Conservation (phyloP, 2,113 vertebrate species). For the Sakesphorus luctuosus region DNA sequence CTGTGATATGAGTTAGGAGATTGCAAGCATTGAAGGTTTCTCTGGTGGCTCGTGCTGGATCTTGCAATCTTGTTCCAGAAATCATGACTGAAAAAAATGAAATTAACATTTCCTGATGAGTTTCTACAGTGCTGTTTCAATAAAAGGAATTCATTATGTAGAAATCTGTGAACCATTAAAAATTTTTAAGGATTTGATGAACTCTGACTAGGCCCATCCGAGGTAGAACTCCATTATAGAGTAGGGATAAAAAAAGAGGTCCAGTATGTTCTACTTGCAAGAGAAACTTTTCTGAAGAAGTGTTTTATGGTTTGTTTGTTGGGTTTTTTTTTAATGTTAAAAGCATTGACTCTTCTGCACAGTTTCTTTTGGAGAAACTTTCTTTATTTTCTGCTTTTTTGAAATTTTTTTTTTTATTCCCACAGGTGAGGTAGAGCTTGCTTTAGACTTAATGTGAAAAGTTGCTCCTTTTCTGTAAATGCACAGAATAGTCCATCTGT, state of each 20-base stretch:
- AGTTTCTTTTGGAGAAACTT: neutral
- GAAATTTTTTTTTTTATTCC: neutral
- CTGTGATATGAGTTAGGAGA: neutral
- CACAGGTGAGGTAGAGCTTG: neutral
- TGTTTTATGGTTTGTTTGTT: too few species aligned
- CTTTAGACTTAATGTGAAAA: neutral
- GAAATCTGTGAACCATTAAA: neutral
- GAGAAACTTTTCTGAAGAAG: neutral
- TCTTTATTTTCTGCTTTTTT: neutral
- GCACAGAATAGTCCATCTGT: neutral
- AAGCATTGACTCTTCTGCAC: neutral
- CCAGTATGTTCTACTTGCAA: neutral
- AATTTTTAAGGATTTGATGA: neutral
- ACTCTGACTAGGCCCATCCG: neutral
- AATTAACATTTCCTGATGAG: neutral
- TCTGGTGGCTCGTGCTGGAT: neutral
- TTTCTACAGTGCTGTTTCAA: neutral
- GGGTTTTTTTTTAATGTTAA: neutral
- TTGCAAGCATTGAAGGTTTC: neutral
- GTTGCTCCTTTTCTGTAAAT: neutral
- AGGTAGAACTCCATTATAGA: neutral
- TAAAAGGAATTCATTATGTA: neutral
- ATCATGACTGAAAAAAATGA: neutral
- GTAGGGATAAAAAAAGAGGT: fast-evolving
- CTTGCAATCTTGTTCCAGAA: neutral